Conservation (phyloP, 2,797 vertebrate species). For the Anableps anableps region DNA sequence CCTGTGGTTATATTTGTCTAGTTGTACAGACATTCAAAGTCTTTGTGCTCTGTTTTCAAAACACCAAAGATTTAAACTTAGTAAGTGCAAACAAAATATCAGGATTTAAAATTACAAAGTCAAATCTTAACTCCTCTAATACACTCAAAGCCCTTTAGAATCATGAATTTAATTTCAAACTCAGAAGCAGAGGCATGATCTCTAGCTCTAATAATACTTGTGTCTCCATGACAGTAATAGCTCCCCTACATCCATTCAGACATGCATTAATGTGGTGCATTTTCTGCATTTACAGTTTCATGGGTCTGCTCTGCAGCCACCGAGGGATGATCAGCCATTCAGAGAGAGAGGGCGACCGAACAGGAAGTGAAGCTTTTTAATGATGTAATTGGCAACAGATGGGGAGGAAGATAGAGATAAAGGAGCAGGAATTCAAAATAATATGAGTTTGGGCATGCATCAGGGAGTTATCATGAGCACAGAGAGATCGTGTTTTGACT, state of each 20-base stretch:
- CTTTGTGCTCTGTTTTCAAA: background rate
- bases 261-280: constrained; percentile 16
- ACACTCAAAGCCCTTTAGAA: constrained; percentile 12
- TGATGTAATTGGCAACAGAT: constrained; percentile 81
- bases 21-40: background rate
- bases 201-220: constrained; percentile 29
- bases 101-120: background rate
- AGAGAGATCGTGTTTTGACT: constrained; percentile 67
- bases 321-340: constrained; percentile 58
- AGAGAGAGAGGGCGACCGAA: constrained; percentile 48
- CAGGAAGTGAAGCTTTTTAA: constrained; percentile 69
- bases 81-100: background rate
- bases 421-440: constrained; percentile 79
- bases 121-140: constrained; percentile 4
- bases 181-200: constrained; percentile 48
- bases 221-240: constrained; percentile 53
- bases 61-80: background rate
- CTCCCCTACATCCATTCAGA: constrained; percentile 40
- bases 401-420: constrained; percentile 74
- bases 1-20: background rate
- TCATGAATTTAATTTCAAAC: constrained; percentile 51
- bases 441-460: constrained; percentile 76
- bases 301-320: constrained; percentile 48
- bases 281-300: constrained; percentile 48
- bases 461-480: constrained; percentile 52